Base-by-base conservation (phyloP, 2,888 invertebrate genomes). In the Protophormia terraenovae region DNA sequence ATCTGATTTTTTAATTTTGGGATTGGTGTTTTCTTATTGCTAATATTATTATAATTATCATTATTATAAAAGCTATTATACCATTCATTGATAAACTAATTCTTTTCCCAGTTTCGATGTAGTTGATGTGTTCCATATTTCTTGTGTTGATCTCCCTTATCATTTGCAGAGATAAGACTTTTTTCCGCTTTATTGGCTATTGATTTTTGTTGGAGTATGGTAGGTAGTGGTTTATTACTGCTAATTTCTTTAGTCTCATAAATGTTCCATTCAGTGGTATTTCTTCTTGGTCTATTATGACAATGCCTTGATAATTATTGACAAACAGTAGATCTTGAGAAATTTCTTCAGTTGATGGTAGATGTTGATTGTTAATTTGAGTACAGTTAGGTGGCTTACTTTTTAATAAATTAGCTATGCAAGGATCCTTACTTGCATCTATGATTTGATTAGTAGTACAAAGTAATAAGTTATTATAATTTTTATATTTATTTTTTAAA, bases 251-350 rank as follows among this genome's bases (percentile, higher is more conserved):
- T 55, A 55, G 27, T 55, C 27, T 55, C 55, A 53, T 53, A 14
- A 53, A 53, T 22, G 53, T 53, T 53, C 53, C 53, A 24, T 53
- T 53, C 27, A 53, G 27, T 53, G 24, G 8, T 22, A 16, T 24
- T 58, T 58, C 58, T 58, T 58, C 58, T 7, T 16, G 12, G 58
- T 58, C 32, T 58, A 58, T 58, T 29, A 58, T 58, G n/a, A 32
- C 58, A 29, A 32, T 32, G 14, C 58, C 58, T 1, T 29, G 29
- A 32, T 58, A 58, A 58, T 58, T 58, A 32, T 53, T 53, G 16
- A 22, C 24, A 53, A 53, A 53, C 27, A 58, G 32, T 16, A 58
- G 16, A 32, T 58, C 58, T 58, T 58, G n/a, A 7, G 62, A 64
- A 38, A 64, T 64, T 64, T 41, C 38, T 64, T 64, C 38, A 10